phyloP scores from a whole-genome alignment of 1,140 invertebrate genomes.

The Agrypnia vestita region DNA sequence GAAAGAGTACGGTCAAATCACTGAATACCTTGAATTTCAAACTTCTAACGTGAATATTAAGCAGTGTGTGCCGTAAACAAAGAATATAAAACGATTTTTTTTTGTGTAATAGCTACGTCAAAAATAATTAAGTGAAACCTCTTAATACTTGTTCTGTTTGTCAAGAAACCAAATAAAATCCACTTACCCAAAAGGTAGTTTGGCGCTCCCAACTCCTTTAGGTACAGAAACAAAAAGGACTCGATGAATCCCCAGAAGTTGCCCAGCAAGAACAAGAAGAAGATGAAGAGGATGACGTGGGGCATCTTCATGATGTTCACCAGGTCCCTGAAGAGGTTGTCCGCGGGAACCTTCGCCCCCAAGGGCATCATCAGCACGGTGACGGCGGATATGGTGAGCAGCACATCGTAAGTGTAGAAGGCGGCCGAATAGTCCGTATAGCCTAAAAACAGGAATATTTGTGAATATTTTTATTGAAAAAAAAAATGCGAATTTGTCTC shows the following conservation, averaged over 20 bases:
- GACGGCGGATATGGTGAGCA: constrained; percentile 79
- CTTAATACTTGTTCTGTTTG: too few species aligned
- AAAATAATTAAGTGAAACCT: too few species aligned
- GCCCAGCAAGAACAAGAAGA: constrained; percentile 84
- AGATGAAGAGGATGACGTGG: constrained; percentile 82
- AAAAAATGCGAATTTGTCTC: too few species aligned
- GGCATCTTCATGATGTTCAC: constrained; percentile 82
- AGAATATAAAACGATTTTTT: too few species aligned
- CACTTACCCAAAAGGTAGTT: constrained; percentile 84
- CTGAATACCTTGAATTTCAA: too few species aligned
- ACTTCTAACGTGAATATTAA: too few species aligned
- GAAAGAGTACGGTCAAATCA: too few species aligned
- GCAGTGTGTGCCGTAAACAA: too few species aligned
- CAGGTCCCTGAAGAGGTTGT: constrained; percentile 81
- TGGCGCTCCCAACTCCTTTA: constrained; percentile 85
- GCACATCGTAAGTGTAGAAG: constrained; percentile 83
- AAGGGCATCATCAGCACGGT: constrained; percentile 82
- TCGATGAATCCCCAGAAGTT: constrained; percentile 91
- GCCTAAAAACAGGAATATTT: constrained; percentile 68
- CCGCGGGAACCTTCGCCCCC: constrained; percentile 81
- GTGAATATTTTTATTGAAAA: too few species aligned
- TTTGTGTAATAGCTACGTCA: too few species aligned
- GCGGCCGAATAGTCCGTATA: constrained; percentile 86
- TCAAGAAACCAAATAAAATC: not conserved
- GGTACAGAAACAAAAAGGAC: constrained; percentile 87